These are phyloP conservation scores for Arenaria interpres DNA, from an alignment of 2,113 vertebrate species.

Conservation along the genomic window DNA sequence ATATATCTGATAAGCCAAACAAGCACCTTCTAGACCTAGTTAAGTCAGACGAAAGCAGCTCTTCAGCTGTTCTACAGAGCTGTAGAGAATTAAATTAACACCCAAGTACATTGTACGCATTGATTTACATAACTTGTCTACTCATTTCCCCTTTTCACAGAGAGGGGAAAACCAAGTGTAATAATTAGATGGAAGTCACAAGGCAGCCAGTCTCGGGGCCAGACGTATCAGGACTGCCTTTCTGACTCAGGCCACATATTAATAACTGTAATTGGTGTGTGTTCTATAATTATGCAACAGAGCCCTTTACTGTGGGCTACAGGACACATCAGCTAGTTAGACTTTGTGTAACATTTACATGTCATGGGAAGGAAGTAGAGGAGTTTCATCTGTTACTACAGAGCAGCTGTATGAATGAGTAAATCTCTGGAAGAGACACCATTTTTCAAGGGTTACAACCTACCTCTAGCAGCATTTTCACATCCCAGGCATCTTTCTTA, in stretches of 20 bases:
- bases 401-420: neutral
- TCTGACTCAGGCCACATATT: neutral
- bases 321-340: neutral
- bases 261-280: neutral
- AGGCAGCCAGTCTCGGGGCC: neutral
- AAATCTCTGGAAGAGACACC: neutral
- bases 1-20: neutral
- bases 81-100: neutral
- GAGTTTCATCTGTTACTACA: neutral
- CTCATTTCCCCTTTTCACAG: neutral
- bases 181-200: neutral
- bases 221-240: neutral
- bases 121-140: neutral
- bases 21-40: neutral
- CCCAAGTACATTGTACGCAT: neutral
- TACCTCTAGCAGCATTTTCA: conserved; percentile 94
- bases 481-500: conserved; percentile 91
- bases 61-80: neutral
- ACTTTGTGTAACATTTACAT: neutral
- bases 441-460: neutral
- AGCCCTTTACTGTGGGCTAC: neutral
- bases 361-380: neutral
- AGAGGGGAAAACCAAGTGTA: neutral
- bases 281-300: neutral
- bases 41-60: neutral